Percentiles rank a stretch among this genome's conserved stretches.
These are phyloP conservation scores for Lacerta bilineata DNA, from an alignment of 2,797 vertebrate species.

Conservation along the genomic window DNA sequence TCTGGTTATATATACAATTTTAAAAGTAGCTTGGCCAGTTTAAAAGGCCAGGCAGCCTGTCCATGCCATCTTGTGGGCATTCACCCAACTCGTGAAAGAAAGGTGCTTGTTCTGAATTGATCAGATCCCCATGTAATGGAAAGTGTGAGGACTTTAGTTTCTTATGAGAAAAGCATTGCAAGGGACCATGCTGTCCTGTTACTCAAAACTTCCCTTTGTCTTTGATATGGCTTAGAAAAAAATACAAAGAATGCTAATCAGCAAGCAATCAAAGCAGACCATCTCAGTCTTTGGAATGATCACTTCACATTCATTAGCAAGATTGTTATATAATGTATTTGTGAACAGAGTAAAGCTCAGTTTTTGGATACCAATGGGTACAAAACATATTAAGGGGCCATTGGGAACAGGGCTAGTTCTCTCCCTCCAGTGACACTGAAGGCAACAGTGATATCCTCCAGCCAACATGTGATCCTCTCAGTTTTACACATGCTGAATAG, in stretches of 20 bases:
- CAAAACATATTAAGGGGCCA: too few species aligned
- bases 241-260: slow-evolving; percentile 7
- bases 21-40: neutral
- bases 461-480: too few species aligned
- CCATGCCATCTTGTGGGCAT: neutral
- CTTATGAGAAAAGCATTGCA: neutral
- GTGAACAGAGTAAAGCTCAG: neutral
- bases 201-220: slow-evolving; percentile 2
- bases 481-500: too few species aligned
- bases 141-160: neutral
- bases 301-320: neutral
- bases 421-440: too few species aligned
- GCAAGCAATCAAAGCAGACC: neutral
- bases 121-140: neutral
- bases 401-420: too few species aligned
- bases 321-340: neutral
- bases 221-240: neutral
- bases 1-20: neutral
- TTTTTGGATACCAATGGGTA: too few species aligned
- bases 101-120: neutral
- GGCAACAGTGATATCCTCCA: too few species aligned
- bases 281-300: neutral
- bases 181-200: neutral
- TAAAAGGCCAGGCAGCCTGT: too few species aligned
- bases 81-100: neutral